phyloP scores from a whole-genome alignment of 2,113 vertebrate genomes.

The Azemiops feae region DNA sequence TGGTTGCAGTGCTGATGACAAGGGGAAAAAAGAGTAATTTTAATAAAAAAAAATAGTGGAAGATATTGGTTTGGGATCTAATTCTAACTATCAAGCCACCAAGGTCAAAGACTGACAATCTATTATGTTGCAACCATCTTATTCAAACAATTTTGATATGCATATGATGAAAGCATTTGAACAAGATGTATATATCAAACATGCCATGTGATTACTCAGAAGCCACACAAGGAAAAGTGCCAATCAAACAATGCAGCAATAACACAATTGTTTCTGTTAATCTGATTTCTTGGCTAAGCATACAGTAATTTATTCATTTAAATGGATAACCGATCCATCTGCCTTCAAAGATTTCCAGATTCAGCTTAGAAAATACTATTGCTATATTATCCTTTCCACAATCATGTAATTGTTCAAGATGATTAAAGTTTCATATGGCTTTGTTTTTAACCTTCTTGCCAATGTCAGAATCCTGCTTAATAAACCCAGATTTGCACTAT shows the following conservation, averaged over 20 bases:
- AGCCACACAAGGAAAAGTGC: conserved; percentile 23
- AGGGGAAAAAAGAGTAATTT: conserved; percentile 52
- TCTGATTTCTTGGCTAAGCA: not conserved
- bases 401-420: conserved; percentile 11
- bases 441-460: conserved; percentile 1
- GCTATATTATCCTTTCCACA: not conserved
- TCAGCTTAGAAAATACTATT: not conserved
- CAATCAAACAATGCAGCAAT: conserved; percentile 2
- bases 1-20: conserved; percentile 76
- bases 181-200: conserved; percentile 28
- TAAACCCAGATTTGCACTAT: not conserved
- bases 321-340: not conserved
- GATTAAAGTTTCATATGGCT: conserved; percentile 27
- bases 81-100: not conserved
- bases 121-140: conserved; percentile 23
- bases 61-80: not conserved
- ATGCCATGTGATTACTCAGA: conserved; percentile 8
- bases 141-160: not conserved
- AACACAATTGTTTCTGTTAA: not conserved
- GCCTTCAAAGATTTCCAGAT: not conserved
- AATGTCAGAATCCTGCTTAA: not conserved
- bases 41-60: conserved; percentile 25
- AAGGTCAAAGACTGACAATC: conserved; percentile 38
- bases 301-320: not conserved
- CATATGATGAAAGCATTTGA: conserved; percentile 35